These are phyloP conservation scores for Ophthalmolycus amberensis DNA, from an alignment of 2,113 vertebrate species.

Conservation along the genomic window DNA sequence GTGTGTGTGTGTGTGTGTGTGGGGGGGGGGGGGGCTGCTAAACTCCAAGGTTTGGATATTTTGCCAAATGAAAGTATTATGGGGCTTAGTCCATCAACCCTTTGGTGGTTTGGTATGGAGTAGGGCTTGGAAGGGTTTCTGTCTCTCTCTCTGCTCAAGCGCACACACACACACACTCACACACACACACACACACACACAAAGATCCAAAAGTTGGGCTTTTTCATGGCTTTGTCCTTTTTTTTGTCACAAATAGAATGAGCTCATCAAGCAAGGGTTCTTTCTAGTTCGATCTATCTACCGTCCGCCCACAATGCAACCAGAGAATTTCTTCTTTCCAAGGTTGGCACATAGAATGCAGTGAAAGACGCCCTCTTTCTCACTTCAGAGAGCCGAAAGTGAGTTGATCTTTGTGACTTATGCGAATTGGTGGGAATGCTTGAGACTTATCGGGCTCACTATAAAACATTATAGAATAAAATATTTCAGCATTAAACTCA, in stretches of 20 bases:
- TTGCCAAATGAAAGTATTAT: slow-evolving; percentile 84
- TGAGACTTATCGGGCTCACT: slow-evolving; percentile 55
- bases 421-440: slow-evolving; percentile 57
- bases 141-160: slow-evolving; percentile 20
- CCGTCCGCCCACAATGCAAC: slow-evolving; percentile 39
- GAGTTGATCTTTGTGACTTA: slow-evolving; percentile 47
- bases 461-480: slow-evolving; percentile 44
- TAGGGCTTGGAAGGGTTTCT: slow-evolving; percentile 65
- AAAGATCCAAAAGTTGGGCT: slow-evolving; percentile 53
- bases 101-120: slow-evolving; percentile 77
- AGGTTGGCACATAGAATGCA: slow-evolving; percentile 44
- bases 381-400: slow-evolving; percentile 55
- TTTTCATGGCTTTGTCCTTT: slow-evolving; percentile 75
- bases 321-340: slow-evolving; percentile 51
- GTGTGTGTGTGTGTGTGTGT: slow-evolving; percentile 32
- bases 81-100: slow-evolving; percentile 79
- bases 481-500: slow-evolving; percentile 64
- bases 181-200: slow-evolving; percentile 7
- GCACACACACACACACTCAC: slow-evolving; percentile 5
- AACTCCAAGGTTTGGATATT: slow-evolving; percentile 67
- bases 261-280: slow-evolving; percentile 53
- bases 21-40: slow-evolving; percentile 47
- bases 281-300: slow-evolving; percentile 58
- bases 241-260: slow-evolving; percentile 70
- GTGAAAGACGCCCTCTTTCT: slow-evolving; percentile 48